Base-by-base conservation (phyloP, 2,113 vertebrate genomes). In the Brachyhypopomus gauderio region DNA sequence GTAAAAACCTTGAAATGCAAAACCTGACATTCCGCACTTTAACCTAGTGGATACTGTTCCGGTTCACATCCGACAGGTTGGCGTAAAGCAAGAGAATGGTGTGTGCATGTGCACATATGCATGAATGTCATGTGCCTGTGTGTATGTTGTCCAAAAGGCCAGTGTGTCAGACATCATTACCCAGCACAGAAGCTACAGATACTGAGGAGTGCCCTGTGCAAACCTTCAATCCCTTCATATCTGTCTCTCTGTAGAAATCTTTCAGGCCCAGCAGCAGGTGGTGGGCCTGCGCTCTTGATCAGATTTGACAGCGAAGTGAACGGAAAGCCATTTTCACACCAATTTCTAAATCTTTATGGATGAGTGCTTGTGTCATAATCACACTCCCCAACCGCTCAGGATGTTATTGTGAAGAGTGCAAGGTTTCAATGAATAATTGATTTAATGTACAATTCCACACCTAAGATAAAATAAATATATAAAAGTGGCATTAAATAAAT, bases 271-370 rank as follows among this genome's bases (percentile, higher is more conserved):
- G 22, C 34, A 23, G 58, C 30, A 38, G 55, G 36, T n/a, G 56
- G 55, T 22, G 60, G 73, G 34, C n/a, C 20, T 75, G 22, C 38
- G n/a, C 58, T 62, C 14, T 0, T 34, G 58, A 56, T 75, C 56
- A 45, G 73, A 62, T 75, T 41, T 75, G 73, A 75, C 25, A 60
- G 58, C 36, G 25, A 62, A 62, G 56, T 45, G 56, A 56, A 75
- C 23, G 23, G 34, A 25, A 52, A 52, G 12, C 45, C 14, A 62
- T 60, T 75, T 62, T 75, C 41, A 25, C 56, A 22, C 36, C 58
- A 60, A 62, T 17, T 75, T n/a, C 12, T 62, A 19, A 62, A 62
- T 75, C 58, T 60, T 62, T 62, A 75, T 75, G 58, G 62, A 62
- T 23, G 34, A 11, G 56, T 75, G 36, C 34, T 62, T 60, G n/a